A percentile compares a stretch with the other conserved stretches of the same genome.
Evolutionary conservation across 2,113 vertebrate species (phyloP).

Genomic region (Nestor notabilis): DNA sequence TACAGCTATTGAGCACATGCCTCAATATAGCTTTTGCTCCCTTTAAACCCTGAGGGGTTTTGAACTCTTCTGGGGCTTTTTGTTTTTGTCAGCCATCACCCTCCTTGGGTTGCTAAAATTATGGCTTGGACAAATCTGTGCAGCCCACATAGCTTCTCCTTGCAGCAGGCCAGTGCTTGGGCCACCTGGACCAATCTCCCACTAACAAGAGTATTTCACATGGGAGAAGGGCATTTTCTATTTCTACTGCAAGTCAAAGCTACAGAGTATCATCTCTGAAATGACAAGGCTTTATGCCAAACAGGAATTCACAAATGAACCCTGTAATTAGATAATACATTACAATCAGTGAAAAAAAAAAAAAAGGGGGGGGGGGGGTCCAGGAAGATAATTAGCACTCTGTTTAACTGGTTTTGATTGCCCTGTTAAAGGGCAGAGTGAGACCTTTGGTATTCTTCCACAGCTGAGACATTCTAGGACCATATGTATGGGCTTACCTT

Average conservation of each 20-base stretch:
- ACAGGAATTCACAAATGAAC: not conserved
- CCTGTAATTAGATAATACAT: not conserved
- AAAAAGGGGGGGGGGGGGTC: not conserved
- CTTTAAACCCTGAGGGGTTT: not conserved
- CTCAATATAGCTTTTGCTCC: not conserved
- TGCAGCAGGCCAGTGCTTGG: not conserved
- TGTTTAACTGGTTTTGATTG: conserved; percentile 17
- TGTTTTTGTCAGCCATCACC: not conserved
- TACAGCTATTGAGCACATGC: not conserved
- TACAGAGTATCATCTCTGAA: not conserved
- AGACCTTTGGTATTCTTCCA: not conserved
- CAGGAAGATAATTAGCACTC: not conserved
- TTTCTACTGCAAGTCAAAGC: not conserved
- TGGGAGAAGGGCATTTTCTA: not conserved
- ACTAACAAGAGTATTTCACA: not conserved
- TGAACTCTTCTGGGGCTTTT: not conserved
- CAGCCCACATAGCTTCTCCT: not conserved
- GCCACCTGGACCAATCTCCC: not conserved
- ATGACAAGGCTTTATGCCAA: not conserved
- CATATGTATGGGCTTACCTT: not conserved
- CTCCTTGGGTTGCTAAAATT: not conserved
- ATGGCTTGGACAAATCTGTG: not conserved
- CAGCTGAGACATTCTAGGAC: not conserved
- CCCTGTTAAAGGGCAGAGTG: not conserved
- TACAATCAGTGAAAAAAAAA: not conserved